A percentile compares a stretch with the other conserved stretches of the same genome.
These are phyloP conservation scores for Synchiropus splendidus DNA, from an alignment of 2,113 vertebrate genomes.

Conservation along the genomic window DNA sequence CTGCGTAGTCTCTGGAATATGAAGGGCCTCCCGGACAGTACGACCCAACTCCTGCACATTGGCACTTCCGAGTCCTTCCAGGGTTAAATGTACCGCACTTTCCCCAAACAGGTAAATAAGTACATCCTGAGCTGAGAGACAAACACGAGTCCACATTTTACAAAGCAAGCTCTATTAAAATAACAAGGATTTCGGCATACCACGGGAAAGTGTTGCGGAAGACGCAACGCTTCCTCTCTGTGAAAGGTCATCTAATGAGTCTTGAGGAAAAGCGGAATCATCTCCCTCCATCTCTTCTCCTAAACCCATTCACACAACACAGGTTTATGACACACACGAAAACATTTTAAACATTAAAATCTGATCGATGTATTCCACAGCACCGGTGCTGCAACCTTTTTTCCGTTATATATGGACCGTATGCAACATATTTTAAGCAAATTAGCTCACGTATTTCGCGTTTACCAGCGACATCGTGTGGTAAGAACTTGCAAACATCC, in stretches of 20 bases:
- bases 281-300: constrained; percentile 75
- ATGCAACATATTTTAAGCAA: too few species aligned
- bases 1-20: constrained; percentile 66
- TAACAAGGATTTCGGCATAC: constrained; percentile 61
- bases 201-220: constrained; percentile 65
- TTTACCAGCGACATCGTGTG: too few species aligned
- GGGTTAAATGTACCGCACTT: constrained; percentile 64
- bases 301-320: constrained; percentile 3
- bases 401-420: too few species aligned
- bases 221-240: constrained; percentile 83
- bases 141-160: constrained; percentile 12
- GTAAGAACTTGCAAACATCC: too few species aligned
- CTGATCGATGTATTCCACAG: too few species aligned
- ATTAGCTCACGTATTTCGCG: too few species aligned
- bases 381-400: too few species aligned
- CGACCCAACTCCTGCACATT: constrained; percentile 76
- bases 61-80: constrained; percentile 68
- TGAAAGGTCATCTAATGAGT: constrained; percentile 62
- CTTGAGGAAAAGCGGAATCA: constrained; percentile 59
- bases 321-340: too few species aligned
- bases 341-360: too few species aligned
- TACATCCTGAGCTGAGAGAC: constrained; percentile 69
- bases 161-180: too few species aligned
- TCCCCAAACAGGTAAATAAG: constrained; percentile 77
- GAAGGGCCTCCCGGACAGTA: constrained; percentile 68